Evolutionary conservation across 2,113 vertebrate species (phyloP).

Genomic region (Campylorhamphus procurvoides): DNA sequence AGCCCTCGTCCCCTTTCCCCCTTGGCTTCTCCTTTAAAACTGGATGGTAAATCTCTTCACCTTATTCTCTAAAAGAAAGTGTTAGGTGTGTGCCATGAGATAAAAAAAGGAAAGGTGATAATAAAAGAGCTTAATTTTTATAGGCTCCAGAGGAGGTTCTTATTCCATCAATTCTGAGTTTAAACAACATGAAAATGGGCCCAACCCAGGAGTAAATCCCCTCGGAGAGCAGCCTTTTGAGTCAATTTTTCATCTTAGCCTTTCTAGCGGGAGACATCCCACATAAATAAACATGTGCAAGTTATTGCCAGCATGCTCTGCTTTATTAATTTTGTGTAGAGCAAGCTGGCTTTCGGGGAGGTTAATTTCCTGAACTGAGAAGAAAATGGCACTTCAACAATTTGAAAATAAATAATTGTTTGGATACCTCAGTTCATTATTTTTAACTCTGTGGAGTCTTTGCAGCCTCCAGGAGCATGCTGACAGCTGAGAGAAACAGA

Average conservation of each 20-base stretch:
- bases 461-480: neutral
- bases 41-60: neutral
- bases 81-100: neutral
- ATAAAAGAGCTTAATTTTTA: conserved; percentile 52
- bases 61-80: neutral
- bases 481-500: conserved; percentile 45
- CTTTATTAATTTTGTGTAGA: conserved; percentile 76
- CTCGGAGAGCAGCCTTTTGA: conserved; percentile 41
- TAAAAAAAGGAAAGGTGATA: conserved; percentile 11
- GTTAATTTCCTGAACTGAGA: conserved; percentile 70
- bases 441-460: conserved; percentile 54
- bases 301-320: conserved; percentile 62
- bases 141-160: neutral
- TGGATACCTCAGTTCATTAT: conserved; percentile 67
- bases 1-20: neutral
- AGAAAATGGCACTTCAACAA: conserved; percentile 70
- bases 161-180: conserved; percentile 33
- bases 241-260: conserved; percentile 68
- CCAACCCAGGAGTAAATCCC: conserved; percentile 53
- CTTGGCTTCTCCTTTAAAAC: neutral
- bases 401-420: conserved; percentile 69
- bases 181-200: conserved; percentile 36
- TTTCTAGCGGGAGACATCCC: conserved; percentile 57
- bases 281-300: conserved; percentile 72
- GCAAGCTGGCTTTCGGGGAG: conserved; percentile 66